phyloP scores from a whole-genome alignment of 2,888 invertebrate genomes.

The Frankliniella fusca region DNA sequence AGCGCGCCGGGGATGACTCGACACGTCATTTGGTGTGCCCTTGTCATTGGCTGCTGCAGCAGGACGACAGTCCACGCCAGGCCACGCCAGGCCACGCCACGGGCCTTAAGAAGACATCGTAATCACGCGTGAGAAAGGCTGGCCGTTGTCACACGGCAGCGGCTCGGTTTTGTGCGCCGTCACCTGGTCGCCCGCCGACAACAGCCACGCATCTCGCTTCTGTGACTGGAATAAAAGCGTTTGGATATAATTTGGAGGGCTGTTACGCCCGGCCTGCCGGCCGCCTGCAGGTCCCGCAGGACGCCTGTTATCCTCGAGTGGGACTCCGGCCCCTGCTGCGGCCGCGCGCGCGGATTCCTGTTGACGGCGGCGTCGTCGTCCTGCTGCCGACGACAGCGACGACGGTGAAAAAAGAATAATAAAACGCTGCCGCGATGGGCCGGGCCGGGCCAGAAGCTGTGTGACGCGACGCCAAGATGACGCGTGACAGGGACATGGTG shows the following conservation, averaged over 20 bases:
- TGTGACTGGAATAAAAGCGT: background rate
- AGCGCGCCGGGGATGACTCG: background rate
- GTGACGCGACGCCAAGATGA: too few species aligned
- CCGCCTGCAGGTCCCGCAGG: background rate
- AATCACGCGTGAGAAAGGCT: constrained; percentile 14
- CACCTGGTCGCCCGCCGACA: background rate
- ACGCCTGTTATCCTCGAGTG: too few species aligned
- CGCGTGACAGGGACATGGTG: too few species aligned
- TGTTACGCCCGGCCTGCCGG: background rate
- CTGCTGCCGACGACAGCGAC: too few species aligned
- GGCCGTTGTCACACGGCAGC: background rate
- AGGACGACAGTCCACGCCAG: background rate
- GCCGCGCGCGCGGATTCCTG: background rate
- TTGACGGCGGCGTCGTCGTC: too few species aligned
- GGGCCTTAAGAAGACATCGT: constrained; percentile 19
- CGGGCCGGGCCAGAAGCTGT: background rate
- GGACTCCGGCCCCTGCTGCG: background rate
- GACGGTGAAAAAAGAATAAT: too few species aligned
- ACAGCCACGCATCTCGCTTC: too few species aligned
- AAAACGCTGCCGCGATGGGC: too few species aligned
- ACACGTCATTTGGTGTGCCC: background rate
- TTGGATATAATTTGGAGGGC: background rate
- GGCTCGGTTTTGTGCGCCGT: background rate
- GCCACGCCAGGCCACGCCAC: background rate
- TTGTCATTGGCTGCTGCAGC: background rate